phyloP scores from a whole-genome alignment of 2,888 invertebrate species.

The Bimastos eiseni region DNA sequence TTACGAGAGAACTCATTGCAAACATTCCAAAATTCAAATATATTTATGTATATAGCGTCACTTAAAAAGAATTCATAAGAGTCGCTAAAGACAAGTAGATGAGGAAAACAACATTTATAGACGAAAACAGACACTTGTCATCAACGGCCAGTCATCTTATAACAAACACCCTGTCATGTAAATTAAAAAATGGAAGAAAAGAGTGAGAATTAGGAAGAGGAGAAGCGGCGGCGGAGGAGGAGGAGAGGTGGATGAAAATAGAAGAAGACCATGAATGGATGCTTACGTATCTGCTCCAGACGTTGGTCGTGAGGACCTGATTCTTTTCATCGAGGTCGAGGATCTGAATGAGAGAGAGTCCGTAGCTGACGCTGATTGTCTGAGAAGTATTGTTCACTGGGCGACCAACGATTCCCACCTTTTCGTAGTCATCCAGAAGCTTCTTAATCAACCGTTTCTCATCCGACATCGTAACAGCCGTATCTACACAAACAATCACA shows the following conservation, averaged over 20 bases:
- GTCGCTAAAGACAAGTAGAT: too few species aligned
- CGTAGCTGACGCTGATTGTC: slow-evolving; percentile 54
- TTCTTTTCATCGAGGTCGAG: slow-evolving; percentile 62
- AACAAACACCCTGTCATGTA: background rate
- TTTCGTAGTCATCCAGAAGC: slow-evolving; percentile 55
- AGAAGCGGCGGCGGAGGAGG: background rate
- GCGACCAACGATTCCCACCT: slow-evolving; percentile 57
- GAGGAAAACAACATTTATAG: too few species aligned
- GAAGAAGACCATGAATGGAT: too few species aligned
- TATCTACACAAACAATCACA: background rate
- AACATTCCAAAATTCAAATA: too few species aligned
- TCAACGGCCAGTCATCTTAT: too few species aligned
- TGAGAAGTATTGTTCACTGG: slow-evolving; percentile 59
- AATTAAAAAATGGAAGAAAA: background rate
- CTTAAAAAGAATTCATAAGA: too few species aligned
- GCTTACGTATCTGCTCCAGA: slow-evolving; percentile 61
- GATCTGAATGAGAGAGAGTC: slow-evolving; percentile 61
- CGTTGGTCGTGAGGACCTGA: slow-evolving; percentile 62
- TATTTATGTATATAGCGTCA: too few species aligned
- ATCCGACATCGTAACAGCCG: slow-evolving; percentile 54
- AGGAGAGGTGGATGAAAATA: background rate
- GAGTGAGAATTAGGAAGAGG: background rate
- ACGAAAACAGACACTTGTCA: too few species aligned
- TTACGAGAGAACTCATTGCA: too few species aligned
- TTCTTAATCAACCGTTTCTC: slow-evolving; percentile 60